These are phyloP conservation scores for Eupleurogrammus muticus DNA, from an alignment of 2,797 vertebrate genomes.

Conservation along the genomic window DNA sequence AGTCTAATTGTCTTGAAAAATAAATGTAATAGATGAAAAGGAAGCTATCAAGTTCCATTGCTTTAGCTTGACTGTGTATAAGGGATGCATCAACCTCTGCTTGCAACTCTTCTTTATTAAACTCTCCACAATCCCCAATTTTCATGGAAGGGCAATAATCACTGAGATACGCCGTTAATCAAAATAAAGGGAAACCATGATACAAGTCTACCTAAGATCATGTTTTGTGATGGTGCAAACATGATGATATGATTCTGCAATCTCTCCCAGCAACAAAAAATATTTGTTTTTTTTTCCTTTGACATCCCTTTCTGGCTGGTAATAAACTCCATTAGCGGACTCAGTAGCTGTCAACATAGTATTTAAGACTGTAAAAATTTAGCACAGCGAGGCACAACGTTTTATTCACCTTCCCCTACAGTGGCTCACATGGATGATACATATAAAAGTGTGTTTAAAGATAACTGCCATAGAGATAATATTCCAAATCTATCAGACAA, in stretches of 20 bases:
- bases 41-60: conserved; percentile 5
- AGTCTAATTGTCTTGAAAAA: background rate
- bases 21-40: conserved; percentile 15
- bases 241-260: background rate
- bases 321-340: conserved; percentile 2
- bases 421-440: conserved; percentile 55
- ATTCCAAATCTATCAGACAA: conserved; percentile 81
- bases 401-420: conserved; percentile 44
- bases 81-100: background rate
- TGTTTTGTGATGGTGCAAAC: background rate
- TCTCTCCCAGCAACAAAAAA: background rate
- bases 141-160: background rate
- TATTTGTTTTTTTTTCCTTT: background rate
- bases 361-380: conserved; percentile 39
- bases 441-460: conserved; percentile 74
- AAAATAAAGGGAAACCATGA: background rate
- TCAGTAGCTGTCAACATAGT: background rate
- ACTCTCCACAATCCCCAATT: background rate
- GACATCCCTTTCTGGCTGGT: background rate
- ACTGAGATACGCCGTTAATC: background rate
- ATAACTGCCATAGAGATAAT: conserved; percentile 78
- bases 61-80: too few relatives aligned
- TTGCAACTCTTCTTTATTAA: background rate
- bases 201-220: background rate
- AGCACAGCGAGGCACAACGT: conserved; percentile 21